A percentile compares a stretch with the other conserved stretches of the same genome.
Evolutionary conservation across 1,140 invertebrate species (phyloP).

Genomic region (Cyclargus thomasi): DNA sequence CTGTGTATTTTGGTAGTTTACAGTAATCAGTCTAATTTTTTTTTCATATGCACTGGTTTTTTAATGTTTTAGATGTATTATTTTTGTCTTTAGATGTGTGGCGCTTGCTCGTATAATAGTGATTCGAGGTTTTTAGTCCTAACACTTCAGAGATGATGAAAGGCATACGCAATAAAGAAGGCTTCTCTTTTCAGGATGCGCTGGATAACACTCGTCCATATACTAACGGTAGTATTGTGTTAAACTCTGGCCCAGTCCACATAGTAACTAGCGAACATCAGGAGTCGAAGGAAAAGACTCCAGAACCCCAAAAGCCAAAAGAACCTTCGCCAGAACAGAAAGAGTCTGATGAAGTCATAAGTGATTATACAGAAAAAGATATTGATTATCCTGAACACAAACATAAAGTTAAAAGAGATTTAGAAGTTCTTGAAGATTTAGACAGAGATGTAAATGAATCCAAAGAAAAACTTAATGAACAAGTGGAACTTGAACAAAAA

Average conservation of each 20-base stretch:
- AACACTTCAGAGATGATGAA: not conserved
- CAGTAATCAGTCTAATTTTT: not conserved
- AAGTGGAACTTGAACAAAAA: slow-evolving; percentile 14
- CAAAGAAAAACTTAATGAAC: not conserved
- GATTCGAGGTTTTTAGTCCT: not conserved
- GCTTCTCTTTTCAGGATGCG: slow-evolving; percentile 48
- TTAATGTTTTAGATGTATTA: not conserved
- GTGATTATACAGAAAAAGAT: slow-evolving; percentile 1
- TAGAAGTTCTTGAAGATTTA: slow-evolving; percentile 16
- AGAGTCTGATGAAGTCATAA: slow-evolving; percentile 20
- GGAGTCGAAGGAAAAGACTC: slow-evolving; percentile 46
- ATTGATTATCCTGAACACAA: not conserved
- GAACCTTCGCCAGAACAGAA: slow-evolving; percentile 34
- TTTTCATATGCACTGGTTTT: slow-evolving; percentile 1
- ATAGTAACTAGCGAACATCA: slow-evolving; percentile 60
- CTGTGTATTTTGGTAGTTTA: slow-evolving; percentile 3
- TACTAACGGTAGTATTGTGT: slow-evolving; percentile 64
- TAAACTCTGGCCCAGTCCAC: slow-evolving; percentile 54
- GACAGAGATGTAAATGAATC: slow-evolving; percentile 1
- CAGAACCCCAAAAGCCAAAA: slow-evolving; percentile 34
- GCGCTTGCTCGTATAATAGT: not conserved
- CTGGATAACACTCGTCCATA: slow-evolving; percentile 65
- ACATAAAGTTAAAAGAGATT: not conserved
- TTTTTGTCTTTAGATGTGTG: not conserved
- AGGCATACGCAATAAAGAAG: not conserved